Evolutionary conservation across 64 coral and sea anemone species (phyloP), one percentile per base, ranked within the genome.

Genomic region (Pachyseris speciosa): DNA sequence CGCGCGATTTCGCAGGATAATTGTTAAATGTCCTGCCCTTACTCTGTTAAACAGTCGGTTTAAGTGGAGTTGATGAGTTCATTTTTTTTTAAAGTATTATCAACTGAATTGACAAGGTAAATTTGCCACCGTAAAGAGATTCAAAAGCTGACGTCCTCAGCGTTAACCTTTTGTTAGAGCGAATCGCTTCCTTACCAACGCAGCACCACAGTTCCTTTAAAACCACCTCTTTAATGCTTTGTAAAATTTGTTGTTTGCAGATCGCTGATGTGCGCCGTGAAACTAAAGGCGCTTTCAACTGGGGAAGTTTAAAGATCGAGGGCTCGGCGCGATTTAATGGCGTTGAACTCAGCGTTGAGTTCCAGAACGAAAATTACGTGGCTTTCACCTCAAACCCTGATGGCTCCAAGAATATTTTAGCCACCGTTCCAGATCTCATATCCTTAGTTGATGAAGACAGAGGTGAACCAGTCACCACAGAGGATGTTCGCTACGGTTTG

Each of bases 301-400:
- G 33, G 70, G 96, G 96, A 37, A 89, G 58, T 22, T 63, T 98
- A 24, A 87, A 22, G 45, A 68, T 98, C 31, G 92, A 94, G 71
- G 84, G 90, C 32, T 85, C 69, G 5, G 11, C 50, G 25, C 22
- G 63, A 25, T 40, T 69, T 57, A 73, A 74, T 39, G 50, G 84
- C 33, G 15, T 32, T 24, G 71, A 50, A 2, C 43, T 94, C 4
- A 47, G 44, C 28, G 57, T 98, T 5, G 84, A 92, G 37, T 91
- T 98, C 78, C 96, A 98, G 83, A 98, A 98, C 71, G 96, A 98
- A 69, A 98, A 98, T 43, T 75, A 89, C 58, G 47, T 94, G 20
- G 96, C 78, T 36, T 91, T 89, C 25, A 64, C 34, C 5, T 88
- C 65, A 2, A 87, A 44, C 9, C 24, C 73, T 67, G 80, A 90